Percentiles rank a stretch among this genome's conserved stretches.
Conservation (phyloP, 1,140 invertebrate species). For the Patella vulgata region DNA sequence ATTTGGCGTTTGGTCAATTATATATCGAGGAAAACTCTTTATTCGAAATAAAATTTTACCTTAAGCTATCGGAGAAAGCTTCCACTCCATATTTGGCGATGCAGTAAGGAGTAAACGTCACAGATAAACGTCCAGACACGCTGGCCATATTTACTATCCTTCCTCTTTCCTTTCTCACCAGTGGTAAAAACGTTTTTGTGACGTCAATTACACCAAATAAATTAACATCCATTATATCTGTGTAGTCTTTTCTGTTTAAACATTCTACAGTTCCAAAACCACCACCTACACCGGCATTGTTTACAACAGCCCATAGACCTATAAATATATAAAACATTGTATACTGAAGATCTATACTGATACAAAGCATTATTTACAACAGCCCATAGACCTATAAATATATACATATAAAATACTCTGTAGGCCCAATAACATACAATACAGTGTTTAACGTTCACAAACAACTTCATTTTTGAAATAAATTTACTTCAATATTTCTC, state of each 20-base stretch:
- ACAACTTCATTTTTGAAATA: no score
- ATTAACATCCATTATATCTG: constrained; percentile 13
- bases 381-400: no score
- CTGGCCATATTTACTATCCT: constrained; percentile 25
- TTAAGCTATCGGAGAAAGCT: constrained; percentile 11
- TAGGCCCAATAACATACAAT: no score
- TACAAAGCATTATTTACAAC: no score
- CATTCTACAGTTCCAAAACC: constrained; percentile 7
- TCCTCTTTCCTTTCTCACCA: constrained; percentile 20
- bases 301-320: constrained; percentile 33
- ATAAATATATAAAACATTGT: no score
- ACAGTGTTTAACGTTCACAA: no score
- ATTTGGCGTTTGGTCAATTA: no score
- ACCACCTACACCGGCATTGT: constrained; percentile 22
- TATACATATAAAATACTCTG: no score
- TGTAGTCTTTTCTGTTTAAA: constrained; percentile 7
- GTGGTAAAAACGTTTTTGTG: constrained; percentile 22
- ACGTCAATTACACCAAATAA: constrained; percentile 26
- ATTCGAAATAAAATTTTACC: no score
- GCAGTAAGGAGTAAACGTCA: not conserved
- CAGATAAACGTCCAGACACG: constrained; percentile 4
- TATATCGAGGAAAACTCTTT: no score
- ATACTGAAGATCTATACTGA: no score
- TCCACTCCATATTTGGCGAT: constrained; percentile 17
- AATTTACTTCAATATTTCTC: no score